A percentile compares a stretch with the other conserved stretches of the same genome.
Conservation (phyloP, 2,113 vertebrate species). For the Potamarius usumacintae region DNA sequence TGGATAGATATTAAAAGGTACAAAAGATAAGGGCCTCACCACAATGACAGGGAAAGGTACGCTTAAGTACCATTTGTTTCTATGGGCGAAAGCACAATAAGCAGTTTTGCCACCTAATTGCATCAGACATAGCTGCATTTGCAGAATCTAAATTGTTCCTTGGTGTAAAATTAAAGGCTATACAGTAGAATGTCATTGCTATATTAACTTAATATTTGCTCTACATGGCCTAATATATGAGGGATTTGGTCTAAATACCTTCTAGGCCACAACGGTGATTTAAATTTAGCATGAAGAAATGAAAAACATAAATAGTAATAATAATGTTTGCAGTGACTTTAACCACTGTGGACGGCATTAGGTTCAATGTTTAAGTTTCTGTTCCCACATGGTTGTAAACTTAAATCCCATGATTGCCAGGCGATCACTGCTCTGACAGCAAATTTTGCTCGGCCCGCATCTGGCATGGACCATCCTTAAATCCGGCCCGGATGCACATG, state of each 20-base stretch:
- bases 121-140: not conserved
- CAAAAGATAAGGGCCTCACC: not conserved
- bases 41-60: not conserved
- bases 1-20: not conserved
- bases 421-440: not conserved
- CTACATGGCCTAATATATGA: not conserved
- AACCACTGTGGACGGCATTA: not conserved
- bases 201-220: conserved; percentile 11
- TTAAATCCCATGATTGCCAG: not conserved
- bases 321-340: not conserved
- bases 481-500: too few species aligned
- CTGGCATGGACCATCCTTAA: too few species aligned
- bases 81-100: not conserved
- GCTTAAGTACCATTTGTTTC: not conserved
- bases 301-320: not conserved
- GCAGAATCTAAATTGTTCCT: conserved; percentile 1
- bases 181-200: not conserved
- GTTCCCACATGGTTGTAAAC: not conserved
- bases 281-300: not conserved
- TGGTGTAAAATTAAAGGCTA: conserved; percentile 1
- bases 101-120: not conserved
- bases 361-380: not conserved
- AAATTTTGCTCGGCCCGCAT: too few species aligned
- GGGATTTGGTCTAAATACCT: conserved; percentile 8
- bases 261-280: not conserved